These are phyloP conservation scores for Xestia rhomboidea DNA, from an alignment of 2,888 invertebrate genomes.

Conservation along the genomic window DNA sequence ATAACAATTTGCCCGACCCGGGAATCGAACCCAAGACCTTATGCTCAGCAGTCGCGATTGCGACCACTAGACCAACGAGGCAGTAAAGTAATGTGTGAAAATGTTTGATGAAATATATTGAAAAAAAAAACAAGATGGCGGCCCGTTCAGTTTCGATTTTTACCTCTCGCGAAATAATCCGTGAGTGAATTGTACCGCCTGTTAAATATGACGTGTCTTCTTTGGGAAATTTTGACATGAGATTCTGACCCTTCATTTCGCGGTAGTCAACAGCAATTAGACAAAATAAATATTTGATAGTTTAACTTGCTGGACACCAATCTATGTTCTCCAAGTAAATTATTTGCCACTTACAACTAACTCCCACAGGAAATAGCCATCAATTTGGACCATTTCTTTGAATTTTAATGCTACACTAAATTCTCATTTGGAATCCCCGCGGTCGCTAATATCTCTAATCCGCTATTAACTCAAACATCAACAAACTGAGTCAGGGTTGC, in stretches of 20 bases:
- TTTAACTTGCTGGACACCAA: not conserved
- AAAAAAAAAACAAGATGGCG: not conserved
- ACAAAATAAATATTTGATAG: not conserved
- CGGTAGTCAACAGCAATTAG: too few species aligned
- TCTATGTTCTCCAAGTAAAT: conserved; percentile 4
- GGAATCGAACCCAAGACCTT: too few species aligned
- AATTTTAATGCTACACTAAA: conserved; percentile 11
- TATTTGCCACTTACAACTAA: not conserved
- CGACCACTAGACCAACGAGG: too few species aligned
- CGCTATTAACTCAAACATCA: conserved; percentile 27
- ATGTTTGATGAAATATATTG: not conserved
- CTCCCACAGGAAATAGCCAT: not conserved
- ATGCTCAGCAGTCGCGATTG: too few species aligned
- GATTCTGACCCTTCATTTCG: not conserved
- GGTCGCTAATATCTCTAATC: conserved; percentile 20
- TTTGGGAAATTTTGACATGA: not conserved
- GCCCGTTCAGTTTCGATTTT: not conserved
- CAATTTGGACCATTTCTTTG: conserved; percentile 4
- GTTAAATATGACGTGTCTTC: not conserved
- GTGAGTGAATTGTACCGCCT: not conserved
- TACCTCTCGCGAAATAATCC: not conserved
- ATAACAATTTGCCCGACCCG: too few species aligned
- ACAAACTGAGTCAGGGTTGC: conserved; percentile 44
- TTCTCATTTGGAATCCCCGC: not conserved
- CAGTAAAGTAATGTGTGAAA: too few species aligned